phyloP scores from a whole-genome alignment of 2,113 vertebrate genomes.

The Telmatochromis brachygnathus region DNA sequence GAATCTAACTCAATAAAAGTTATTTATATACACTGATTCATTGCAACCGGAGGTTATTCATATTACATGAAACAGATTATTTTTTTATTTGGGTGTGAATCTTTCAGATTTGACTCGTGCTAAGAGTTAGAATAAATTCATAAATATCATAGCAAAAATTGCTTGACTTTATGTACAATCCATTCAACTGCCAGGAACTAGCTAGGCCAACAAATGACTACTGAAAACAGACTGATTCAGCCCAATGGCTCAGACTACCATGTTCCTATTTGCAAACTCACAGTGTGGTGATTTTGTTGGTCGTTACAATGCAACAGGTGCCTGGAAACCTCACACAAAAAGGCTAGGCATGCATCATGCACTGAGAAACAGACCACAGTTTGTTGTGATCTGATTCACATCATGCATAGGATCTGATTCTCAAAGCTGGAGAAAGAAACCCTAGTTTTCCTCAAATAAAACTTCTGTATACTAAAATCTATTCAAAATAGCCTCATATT shows the following conservation, averaged over 20 bases:
- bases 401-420: background rate
- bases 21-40: background rate
- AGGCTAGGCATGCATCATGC: background rate
- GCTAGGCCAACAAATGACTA: background rate
- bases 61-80: background rate
- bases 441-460: background rate
- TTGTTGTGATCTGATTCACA: background rate
- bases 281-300: background rate
- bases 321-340: background rate
- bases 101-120: background rate
- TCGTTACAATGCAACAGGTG: background rate
- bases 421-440: background rate
- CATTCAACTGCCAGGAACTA: background rate
- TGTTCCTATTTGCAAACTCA: rapidly evolving
- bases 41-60: background rate
- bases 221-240: background rate
- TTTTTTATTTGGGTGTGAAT: background rate
- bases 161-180: background rate
- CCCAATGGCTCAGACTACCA: background rate
- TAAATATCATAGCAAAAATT: background rate
- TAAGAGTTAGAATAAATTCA: background rate
- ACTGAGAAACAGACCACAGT: background rate
- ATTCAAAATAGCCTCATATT: background rate
- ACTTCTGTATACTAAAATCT: background rate
- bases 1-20: background rate